phyloP scores from a whole-genome alignment of 2,797 vertebrate genomes.

The Hephaestus fuliginosus region DNA sequence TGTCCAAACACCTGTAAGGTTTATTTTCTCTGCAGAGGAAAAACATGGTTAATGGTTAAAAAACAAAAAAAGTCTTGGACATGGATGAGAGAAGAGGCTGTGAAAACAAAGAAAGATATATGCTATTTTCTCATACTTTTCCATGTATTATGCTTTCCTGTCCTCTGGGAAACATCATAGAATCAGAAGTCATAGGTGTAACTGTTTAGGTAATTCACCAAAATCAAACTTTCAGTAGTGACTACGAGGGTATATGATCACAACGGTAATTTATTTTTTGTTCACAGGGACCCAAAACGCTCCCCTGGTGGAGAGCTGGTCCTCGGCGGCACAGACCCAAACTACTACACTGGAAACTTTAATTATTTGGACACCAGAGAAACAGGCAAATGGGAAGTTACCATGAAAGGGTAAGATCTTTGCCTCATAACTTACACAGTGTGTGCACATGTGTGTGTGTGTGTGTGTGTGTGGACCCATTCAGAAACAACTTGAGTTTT shows the following conservation, averaged over 20 bases:
- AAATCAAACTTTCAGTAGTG: neutral
- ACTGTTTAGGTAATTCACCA: neutral
- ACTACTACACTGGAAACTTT: slow-evolving; percentile 93
- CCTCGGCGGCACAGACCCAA: slow-evolving; percentile 93
- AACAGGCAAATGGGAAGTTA: slow-evolving; percentile 93
- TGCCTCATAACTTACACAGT: neutral
- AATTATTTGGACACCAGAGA: slow-evolving; percentile 90
- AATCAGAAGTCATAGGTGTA: neutral
- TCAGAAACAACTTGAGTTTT: slow-evolving; percentile 6
- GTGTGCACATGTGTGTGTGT: neutral
- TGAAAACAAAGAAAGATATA: neutral
- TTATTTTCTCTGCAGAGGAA: neutral
- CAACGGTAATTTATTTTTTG: neutral
- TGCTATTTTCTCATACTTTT: slow-evolving; percentile 5
- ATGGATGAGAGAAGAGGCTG: neutral
- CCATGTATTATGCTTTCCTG: slow-evolving; percentile 12
- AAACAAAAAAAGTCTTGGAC: neutral
- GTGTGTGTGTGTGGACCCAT: neutral
- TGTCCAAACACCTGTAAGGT: neutral
- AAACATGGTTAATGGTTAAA: neutral
- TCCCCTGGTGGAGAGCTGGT: slow-evolving; percentile 94
- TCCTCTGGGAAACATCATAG: neutral
- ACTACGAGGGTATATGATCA: neutral
- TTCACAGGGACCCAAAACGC: slow-evolving; percentile 86
- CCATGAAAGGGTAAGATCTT: slow-evolving; percentile 90